These are phyloP conservation scores for Strigamia transsilvanica DNA, from an alignment of 2,888 invertebrate species.

Conservation along the genomic window DNA sequence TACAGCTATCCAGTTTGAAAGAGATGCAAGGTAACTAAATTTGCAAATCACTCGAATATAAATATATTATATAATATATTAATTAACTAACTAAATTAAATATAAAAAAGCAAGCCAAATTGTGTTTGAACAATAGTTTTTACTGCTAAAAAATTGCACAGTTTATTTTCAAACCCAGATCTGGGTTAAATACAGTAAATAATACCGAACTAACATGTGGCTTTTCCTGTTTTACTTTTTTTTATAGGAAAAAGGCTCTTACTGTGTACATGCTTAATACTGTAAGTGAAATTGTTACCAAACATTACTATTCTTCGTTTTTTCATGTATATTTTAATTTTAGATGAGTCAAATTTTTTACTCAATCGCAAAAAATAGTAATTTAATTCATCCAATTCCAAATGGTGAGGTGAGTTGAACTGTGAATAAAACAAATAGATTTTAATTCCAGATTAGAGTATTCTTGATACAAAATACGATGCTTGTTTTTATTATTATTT, in stretches of 20 bases:
- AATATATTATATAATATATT: too few relatives aligned
- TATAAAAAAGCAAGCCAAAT: too few relatives aligned
- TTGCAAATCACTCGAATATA: too few relatives aligned
- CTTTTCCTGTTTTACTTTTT: neutral
- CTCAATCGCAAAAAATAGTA: neutral
- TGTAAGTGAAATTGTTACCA: neutral
- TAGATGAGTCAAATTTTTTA: slow-evolving; percentile 27
- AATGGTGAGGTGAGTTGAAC: slow-evolving; percentile 13
- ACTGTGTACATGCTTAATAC: neutral
- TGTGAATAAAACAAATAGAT: neutral
- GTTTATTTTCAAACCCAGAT: too few relatives aligned
- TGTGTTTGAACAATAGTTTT: neutral
- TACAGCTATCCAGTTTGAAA: slow-evolving; percentile 4
- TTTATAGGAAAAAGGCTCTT: neutral
- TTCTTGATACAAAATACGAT: neutral
- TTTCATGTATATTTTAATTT: neutral
- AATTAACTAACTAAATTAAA: too few relatives aligned
- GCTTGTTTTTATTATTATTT: neutral
- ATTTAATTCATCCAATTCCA: neutral
- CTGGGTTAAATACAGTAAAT: too few relatives aligned
- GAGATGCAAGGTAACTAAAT: neutral
- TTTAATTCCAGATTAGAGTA: neutral
- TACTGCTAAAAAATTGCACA: neutral
- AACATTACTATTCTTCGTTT: neutral
- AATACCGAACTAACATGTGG: too few relatives aligned